phyloP scores from a whole-genome alignment of 2,888 invertebrate species.

The Onchidella celtica region DNA sequence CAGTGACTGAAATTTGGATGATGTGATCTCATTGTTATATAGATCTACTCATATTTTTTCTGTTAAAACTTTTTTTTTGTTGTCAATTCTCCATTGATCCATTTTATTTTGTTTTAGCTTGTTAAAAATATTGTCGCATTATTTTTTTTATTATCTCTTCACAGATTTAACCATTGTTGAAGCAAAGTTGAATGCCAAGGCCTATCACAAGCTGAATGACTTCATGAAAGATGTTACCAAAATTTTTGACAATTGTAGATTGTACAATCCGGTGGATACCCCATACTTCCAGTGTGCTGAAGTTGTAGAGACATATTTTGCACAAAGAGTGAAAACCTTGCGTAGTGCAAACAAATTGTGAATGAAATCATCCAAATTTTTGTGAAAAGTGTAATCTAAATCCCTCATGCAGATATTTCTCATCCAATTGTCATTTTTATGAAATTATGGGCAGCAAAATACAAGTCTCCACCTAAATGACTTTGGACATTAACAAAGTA shows the following conservation, averaged over 20 bases:
- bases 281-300: slow-evolving; percentile 98
- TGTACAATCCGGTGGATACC: slow-evolving; percentile 97
- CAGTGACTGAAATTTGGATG: no score
- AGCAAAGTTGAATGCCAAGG: slow-evolving; percentile 87
- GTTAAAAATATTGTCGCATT: no score
- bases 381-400: neutral
- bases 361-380: neutral
- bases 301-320: slow-evolving; percentile 94
- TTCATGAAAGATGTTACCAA: slow-evolving; percentile 98
- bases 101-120: no score
- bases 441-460: neutral
- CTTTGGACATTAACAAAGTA: no score
- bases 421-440: no score
- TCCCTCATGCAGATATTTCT: no score
- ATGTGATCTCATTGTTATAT: no score
- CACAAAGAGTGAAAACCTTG: slow-evolving; percentile 73
- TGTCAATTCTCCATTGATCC: no score
- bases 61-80: no score
- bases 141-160: no score
- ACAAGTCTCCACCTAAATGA: no score
- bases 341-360: slow-evolving; percentile 46
- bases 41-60: no score
- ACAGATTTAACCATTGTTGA: slow-evolving; percentile 96
- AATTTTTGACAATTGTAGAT: slow-evolving; percentile 99
- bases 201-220: slow-evolving; percentile 93